Evolutionary conservation across 2,888 invertebrate species (phyloP).

Genomic region (Mesorhabditis sp.): DNA sequence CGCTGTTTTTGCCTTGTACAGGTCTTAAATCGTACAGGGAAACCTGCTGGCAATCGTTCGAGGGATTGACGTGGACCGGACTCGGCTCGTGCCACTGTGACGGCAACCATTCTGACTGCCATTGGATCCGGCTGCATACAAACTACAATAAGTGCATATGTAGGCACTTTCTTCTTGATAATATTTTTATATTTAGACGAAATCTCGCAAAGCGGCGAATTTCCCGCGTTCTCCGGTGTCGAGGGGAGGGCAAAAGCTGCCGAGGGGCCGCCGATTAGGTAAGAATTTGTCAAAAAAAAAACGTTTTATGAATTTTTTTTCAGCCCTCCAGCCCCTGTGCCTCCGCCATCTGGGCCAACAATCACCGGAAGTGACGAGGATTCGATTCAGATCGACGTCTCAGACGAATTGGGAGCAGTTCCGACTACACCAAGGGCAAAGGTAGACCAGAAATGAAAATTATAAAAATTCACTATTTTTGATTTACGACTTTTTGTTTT

Average conservation of each 20-base stretch:
- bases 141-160: conserved; percentile 58
- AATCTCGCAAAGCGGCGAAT: conserved; percentile 31
- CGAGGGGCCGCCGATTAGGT: conserved; percentile 16
- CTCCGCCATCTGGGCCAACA: not conserved
- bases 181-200: conserved; percentile 25
- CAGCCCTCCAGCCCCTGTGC: conserved; percentile 4
- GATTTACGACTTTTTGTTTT: no score
- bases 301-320: not conserved
- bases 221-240: conserved; percentile 18
- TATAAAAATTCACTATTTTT: no score
- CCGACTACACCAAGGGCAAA: not conserved
- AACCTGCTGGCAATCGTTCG: conserved; percentile 55
- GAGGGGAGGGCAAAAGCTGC: conserved; percentile 14
- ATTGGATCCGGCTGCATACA: conserved; percentile 57
- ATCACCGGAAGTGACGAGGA: no score
- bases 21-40: conserved; percentile 25
- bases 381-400: not conserved
- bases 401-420: not conserved
- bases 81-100: conserved; percentile 51
- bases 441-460: no score
- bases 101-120: conserved; percentile 50
- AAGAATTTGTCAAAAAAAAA: not conserved
- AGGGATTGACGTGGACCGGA: conserved; percentile 56
- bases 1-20: not conserved
- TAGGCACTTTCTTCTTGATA: conserved; percentile 20